phyloP scores from a whole-genome alignment of 1,140 invertebrate species.

The Charaxes varanes region DNA sequence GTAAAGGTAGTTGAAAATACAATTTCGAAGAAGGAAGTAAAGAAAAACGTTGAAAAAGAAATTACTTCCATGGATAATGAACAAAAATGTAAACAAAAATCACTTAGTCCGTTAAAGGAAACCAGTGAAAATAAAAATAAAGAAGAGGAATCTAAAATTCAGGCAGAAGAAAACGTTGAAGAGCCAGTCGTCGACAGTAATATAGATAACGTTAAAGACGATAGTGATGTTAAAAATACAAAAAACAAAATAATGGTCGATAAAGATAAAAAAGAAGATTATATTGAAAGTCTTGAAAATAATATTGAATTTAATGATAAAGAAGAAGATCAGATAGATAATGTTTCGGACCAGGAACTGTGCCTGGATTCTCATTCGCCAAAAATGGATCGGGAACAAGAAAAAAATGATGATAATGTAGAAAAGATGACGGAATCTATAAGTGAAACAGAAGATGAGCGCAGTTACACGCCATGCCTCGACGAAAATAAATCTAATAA shows the following conservation, averaged over 20 bases:
- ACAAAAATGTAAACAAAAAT: no score
- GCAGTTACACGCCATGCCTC: conserved; percentile 80
- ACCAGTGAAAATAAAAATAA: conserved; percentile 6
- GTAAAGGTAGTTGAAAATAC: no score
- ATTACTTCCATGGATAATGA: no score
- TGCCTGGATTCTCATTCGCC: conserved; percentile 7
- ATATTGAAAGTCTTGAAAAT: conserved; percentile 11
- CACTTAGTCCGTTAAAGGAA: no score
- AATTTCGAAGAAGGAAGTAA: no score
- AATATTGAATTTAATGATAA: conserved; percentile 13
- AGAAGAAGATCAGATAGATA: no score
- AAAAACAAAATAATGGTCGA: background rate
- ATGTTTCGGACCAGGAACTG: conserved; percentile 4
- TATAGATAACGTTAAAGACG: no score
- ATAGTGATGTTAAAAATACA: background rate
- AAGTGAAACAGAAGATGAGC: conserved; percentile 76
- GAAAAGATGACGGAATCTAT: conserved; percentile 77
- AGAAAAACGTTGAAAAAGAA: no score
- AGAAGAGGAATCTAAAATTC: background rate
- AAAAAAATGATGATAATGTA: conserved; percentile 29
- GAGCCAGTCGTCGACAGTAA: background rate
- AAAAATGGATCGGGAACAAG: conserved; percentile 9
- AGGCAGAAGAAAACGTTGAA: background rate
- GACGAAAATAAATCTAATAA: conserved; percentile 76
- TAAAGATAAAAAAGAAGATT: conserved; percentile 7